These are phyloP conservation scores for Butorides virescens DNA, from an alignment of 2,113 vertebrate species.

Conservation along the genomic window DNA sequence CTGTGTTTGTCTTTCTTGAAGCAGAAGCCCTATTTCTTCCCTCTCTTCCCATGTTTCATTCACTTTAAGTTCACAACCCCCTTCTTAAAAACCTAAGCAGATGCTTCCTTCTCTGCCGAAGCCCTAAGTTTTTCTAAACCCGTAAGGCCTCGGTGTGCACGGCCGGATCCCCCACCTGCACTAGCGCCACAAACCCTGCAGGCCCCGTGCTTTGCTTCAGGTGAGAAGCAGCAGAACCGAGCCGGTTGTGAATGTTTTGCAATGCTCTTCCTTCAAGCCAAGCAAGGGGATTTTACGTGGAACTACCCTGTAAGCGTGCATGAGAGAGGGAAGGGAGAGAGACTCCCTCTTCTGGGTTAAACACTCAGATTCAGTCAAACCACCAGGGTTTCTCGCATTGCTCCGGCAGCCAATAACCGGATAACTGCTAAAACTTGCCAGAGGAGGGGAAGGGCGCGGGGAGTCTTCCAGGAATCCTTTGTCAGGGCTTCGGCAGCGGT, in stretches of 20 bases:
- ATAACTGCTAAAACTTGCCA: neutral
- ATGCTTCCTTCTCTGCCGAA: neutral
- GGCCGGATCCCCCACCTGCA: neutral
- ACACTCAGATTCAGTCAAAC: neutral
- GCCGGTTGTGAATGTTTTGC: neutral
- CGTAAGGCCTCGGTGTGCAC: neutral
- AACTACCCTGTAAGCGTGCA: neutral
- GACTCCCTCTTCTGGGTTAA: conserved; percentile 47
- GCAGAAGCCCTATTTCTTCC: neutral
- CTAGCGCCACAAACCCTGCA: neutral
- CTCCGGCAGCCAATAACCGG: neutral
- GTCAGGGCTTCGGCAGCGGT: neutral
- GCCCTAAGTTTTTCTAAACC: neutral
- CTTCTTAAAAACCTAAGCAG: neutral
- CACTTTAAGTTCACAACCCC: neutral
- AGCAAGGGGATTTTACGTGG: neutral
- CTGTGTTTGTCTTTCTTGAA: neutral
- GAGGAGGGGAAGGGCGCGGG: neutral
- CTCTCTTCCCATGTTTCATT: neutral
- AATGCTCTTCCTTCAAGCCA: neutral
- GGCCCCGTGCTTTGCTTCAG: neutral
- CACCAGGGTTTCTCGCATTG: neutral
- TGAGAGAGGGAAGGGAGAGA: neutral
- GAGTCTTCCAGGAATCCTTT: neutral
- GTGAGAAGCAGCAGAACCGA: neutral